phyloP scores from a whole-genome alignment of 2,888 invertebrate species.

The Alloscopus bannaensis region DNA sequence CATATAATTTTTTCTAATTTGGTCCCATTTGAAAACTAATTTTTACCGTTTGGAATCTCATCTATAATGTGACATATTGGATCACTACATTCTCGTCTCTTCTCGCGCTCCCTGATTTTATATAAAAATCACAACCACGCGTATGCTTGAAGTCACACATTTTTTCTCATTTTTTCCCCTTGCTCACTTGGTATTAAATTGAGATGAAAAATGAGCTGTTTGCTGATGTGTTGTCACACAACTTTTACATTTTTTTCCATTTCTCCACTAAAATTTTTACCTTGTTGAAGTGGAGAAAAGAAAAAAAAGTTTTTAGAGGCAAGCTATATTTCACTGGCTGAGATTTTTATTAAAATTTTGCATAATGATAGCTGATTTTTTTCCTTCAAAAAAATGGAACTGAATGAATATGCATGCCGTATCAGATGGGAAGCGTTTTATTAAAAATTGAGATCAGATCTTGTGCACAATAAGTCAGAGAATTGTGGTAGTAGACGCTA shows the following conservation, averaged over 20 bases:
- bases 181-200: slow-evolving; percentile 68
- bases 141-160: slow-evolving; percentile 47
- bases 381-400: slow-evolving; percentile 15
- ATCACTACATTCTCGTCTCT: slow-evolving; percentile 42
- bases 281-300: slow-evolving; percentile 6
- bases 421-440: slow-evolving; percentile 53
- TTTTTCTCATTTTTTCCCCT: slow-evolving; percentile 61
- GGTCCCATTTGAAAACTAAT: slow-evolving; percentile 73
- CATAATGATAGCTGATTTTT: slow-evolving; percentile 59
- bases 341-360: slow-evolving; percentile 65
- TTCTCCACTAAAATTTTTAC: background rate
- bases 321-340: slow-evolving; percentile 49
- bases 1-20: slow-evolving; percentile 74
- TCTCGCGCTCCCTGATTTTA: background rate
- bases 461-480: slow-evolving; percentile 39
- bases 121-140: slow-evolving; percentile 28
- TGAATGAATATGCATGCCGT: slow-evolving; percentile 59
- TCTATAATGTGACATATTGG: slow-evolving; percentile 73
- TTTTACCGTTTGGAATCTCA: slow-evolving; percentile 74
- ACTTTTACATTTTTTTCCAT: too few species aligned
- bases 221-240: slow-evolving; percentile 34
- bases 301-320: slow-evolving; percentile 45
- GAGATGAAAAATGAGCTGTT: slow-evolving; percentile 73
- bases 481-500: slow-evolving; percentile 39
- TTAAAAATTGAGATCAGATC: slow-evolving; percentile 51